Evolutionary conservation across 2,888 invertebrate species (phyloP).

Genomic region (Hartigia nigra): DNA sequence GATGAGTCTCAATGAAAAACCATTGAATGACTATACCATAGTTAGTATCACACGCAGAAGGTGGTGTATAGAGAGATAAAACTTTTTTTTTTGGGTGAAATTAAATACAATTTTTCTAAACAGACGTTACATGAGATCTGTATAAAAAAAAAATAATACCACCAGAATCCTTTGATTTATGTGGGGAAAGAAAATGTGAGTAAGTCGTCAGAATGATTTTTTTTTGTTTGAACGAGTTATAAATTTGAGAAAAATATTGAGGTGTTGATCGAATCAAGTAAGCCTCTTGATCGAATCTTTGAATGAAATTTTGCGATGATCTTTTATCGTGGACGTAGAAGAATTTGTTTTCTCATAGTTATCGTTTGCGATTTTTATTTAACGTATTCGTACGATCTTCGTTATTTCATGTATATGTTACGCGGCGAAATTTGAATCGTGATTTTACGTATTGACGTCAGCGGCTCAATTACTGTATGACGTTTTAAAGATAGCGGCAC

Average conservation of each 20-base stretch:
- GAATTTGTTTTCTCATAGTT: not conserved
- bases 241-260: not conserved
- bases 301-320: not conserved
- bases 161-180: not conserved
- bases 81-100: not conserved
- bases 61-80: not conserved
- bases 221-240: not conserved
- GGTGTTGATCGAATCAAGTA: too few relatives aligned
- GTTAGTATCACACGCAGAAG: not conserved
- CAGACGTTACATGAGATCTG: not conserved
- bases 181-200: not conserved
- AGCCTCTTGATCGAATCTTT: too few relatives aligned
- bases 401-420: not conserved
- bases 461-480: constrained; percentile 7
- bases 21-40: constrained; percentile 4
- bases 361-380: not conserved
- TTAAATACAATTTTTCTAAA: not conserved
- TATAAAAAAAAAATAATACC: not conserved
- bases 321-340: not conserved
- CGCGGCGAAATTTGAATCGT: constrained; percentile 9
- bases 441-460: constrained; percentile 27
- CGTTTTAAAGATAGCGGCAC: constrained; percentile 40
- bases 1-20: constrained; percentile 20
- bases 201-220: not conserved
- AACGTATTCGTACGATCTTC: not conserved